These are phyloP conservation scores for Mixornis gularis DNA, from an alignment of 2,113 vertebrate genomes.

Conservation along the genomic window DNA sequence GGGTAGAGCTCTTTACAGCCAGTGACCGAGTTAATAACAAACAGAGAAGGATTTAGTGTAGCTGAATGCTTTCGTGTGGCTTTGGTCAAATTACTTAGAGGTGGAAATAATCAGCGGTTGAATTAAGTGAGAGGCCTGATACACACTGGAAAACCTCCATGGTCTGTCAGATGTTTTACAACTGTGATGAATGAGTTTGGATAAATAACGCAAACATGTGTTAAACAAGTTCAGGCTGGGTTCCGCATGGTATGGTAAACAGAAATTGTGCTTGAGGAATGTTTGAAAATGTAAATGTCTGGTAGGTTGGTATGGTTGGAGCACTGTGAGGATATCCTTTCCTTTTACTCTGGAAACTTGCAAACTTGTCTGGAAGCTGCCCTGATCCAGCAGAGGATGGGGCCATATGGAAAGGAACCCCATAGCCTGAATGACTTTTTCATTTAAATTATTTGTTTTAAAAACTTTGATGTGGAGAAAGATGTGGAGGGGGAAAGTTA, in stretches of 20 bases:
- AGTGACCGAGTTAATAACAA: neutral
- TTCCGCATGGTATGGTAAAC: neutral
- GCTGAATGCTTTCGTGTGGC: neutral
- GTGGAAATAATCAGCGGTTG: conserved; percentile 14
- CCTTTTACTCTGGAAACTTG: neutral
- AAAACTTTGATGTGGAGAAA: neutral
- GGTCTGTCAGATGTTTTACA: conserved; percentile 24
- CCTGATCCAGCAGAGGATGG: neutral
- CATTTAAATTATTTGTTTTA: neutral
- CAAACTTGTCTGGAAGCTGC: neutral
- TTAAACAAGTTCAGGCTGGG: conserved; percentile 41
- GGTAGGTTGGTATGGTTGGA: neutral
- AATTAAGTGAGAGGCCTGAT: neutral
- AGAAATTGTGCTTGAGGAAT: conserved; percentile 38
- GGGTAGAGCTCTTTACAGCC: neutral
- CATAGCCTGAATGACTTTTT: neutral
- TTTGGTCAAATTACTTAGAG: conserved; percentile 30
- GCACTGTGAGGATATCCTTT: neutral
- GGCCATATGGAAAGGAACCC: neutral
- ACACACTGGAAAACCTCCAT: conserved; percentile 31
- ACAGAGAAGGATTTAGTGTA: neutral
- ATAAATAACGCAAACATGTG: conserved; percentile 22
- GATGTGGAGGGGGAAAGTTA: neutral
- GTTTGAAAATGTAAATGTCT: conserved; percentile 18
- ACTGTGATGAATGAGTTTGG: conserved; percentile 44